Evolutionary conservation across 2,113 vertebrate genomes (phyloP).

Genomic region (Phainopepla nitens): DNA sequence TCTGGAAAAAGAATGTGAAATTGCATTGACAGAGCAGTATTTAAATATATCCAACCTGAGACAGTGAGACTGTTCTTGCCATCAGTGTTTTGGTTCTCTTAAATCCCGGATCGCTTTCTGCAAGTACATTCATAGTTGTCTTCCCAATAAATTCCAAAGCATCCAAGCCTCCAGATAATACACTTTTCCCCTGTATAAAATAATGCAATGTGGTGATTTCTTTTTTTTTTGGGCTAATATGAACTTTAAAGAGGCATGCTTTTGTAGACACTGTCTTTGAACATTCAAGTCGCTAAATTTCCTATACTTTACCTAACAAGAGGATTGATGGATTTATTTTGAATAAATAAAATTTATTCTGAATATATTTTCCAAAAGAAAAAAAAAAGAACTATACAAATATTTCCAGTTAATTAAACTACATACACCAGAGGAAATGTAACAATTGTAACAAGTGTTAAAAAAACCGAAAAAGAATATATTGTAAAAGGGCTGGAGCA

Average conservation of each 20-base stretch:
- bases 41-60: slow-evolving; percentile 80
- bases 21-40: not conserved
- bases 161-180: slow-evolving; percentile 92
- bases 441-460: not conserved
- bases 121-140: slow-evolving; percentile 97
- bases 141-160: slow-evolving; percentile 98
- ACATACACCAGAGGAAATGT: not conserved
- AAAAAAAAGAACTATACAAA: not conserved
- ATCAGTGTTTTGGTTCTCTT: slow-evolving; percentile 95
- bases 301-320: not conserved
- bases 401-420: not conserved
- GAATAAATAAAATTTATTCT: not conserved
- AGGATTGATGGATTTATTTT: not conserved
- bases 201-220: not conserved
- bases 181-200: slow-evolving; percentile 86
- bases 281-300: slow-evolving; percentile 6
- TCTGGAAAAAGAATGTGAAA: not conserved
- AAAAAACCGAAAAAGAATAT: not conserved
- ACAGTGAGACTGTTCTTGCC: slow-evolving; percentile 90
- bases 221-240: not conserved
- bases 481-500: not conserved
- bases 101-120: slow-evolving; percentile 96
- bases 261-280: not conserved
- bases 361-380: not conserved
- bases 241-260: not conserved